Evolutionary conservation across 2,888 invertebrate species (phyloP), one percentile per base, ranked within the genome.

Genomic region (Fissipunctia ypsillon): DNA sequence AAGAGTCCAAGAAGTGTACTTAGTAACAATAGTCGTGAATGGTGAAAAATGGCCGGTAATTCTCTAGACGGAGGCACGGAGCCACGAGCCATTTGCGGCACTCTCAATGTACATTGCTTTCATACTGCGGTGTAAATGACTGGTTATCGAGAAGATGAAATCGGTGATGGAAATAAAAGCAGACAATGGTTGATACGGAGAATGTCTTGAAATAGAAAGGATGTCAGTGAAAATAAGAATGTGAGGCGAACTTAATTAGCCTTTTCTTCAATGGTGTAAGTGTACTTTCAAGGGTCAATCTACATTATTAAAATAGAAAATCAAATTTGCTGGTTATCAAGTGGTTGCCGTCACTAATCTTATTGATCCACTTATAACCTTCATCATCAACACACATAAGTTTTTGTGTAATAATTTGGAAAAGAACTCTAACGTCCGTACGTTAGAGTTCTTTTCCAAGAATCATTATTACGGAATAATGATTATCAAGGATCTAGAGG

Each of bases 1-100:
- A 87, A 85, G 92, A 92, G 86, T 90, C 88, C 88, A 87, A 87
- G 84, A 73, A 77, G 68, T 66, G 77, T 76, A 81, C 79, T 75
- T 77, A 87, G 88, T 90, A 91, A 94, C 94, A 94, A 94, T 93
- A 83, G 91, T 61, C 54, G 69, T 68, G 73, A 87, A 80, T 81
- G 64, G 86, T 81, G 76, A 92, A 92, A 92, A 92, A 92, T 91
- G 87, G 89, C 87, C 84, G 88, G 89, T 93, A 93, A 93, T 94
- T 94, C 92, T 84, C 72, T 76, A 76, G 74, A 71, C 73, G 52
- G 56, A 63, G 70, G 72, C 76, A 76, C 72, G 70, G 65, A 81
- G 78, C 73, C 74, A 75, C 63, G 54, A 81, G 76, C 74, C 69
- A 80, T 85, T 89, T 83, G 87, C 73, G 82, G 81, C 77, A 72